These are phyloP conservation scores for Campoplex capitator DNA, from an alignment of 2,888 invertebrate genomes.

Conservation along the genomic window DNA sequence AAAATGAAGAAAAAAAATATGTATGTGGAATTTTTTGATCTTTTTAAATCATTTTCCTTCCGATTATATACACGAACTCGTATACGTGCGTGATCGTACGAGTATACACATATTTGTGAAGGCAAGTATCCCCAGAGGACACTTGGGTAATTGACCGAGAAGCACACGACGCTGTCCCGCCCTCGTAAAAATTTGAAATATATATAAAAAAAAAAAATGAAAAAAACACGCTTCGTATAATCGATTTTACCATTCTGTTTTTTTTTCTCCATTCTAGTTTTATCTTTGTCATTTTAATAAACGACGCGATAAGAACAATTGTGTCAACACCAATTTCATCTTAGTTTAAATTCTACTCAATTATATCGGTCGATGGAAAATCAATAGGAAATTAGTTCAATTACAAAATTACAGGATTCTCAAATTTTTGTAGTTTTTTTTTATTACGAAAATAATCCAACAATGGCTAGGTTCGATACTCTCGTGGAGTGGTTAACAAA, in stretches of 20 bases:
- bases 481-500: background rate
- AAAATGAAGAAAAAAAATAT: background rate
- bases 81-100: background rate
- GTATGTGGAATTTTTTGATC: background rate
- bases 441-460: conserved; percentile 11
- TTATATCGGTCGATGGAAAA: background rate
- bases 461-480: conserved; percentile 10
- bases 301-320: background rate
- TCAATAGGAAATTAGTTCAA: background rate
- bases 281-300: background rate
- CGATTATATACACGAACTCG: background rate
- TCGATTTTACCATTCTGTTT: background rate
- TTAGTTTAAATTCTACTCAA: background rate
- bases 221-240: background rate
- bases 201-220: background rate
- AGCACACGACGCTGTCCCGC: conserved; percentile 16
- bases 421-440: background rate
- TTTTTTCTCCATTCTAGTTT: background rate
- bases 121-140: conserved; percentile 32
- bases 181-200: conserved; percentile 4
- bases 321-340: background rate
- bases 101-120: background rate
- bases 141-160: conserved; percentile 44
- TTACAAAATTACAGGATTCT: background rate
- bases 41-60: background rate